A percentile compares a stretch with the other conserved stretches of the same genome.
Conservation (phyloP, 2,113 vertebrate species). For the Pampusana beccarii region DNA sequence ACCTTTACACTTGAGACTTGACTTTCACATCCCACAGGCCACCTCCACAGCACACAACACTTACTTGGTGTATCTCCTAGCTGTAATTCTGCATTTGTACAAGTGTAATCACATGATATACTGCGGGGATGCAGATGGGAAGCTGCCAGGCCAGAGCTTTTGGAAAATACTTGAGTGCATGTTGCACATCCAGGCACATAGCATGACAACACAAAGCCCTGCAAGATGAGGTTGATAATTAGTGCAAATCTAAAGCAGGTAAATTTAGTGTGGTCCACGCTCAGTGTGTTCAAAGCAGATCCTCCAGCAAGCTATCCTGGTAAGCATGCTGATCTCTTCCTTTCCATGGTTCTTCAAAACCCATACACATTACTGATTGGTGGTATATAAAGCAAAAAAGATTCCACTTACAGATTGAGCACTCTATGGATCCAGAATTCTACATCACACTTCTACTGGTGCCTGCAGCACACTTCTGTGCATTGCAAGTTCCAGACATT, state of each 20-base stretch:
- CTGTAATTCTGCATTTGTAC: not conserved
- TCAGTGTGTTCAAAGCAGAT: not conserved
- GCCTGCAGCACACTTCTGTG: fast-evolving
- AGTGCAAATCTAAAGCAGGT: constrained; percentile 46
- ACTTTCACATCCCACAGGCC: fast-evolving
- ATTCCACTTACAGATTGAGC: fast-evolving
- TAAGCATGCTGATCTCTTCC: fast-evolving
- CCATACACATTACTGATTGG: fast-evolving
- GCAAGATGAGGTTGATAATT: not conserved
- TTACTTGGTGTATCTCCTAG: fast-evolving
- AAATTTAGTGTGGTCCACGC: constrained; percentile 27
- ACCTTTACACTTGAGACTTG: fast-evolving
- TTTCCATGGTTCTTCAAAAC: not conserved
- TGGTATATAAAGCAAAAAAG: fast-evolving
- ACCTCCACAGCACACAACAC: fast-evolving
- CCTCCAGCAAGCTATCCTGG: not conserved
- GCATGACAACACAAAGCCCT: constrained; percentile 46
- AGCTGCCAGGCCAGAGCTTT: not conserved
- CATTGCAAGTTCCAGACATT: not conserved
- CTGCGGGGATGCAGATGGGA: too few relatives aligned
- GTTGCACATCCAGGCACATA: constrained; percentile 26
- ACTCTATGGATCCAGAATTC: fast-evolving
- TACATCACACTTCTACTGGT: not conserved
- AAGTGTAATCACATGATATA: not conserved
- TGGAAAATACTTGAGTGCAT: not conserved